Evolutionary conservation across 2,797 vertebrate species (phyloP).

Genomic region (Graptemys geographica): DNA sequence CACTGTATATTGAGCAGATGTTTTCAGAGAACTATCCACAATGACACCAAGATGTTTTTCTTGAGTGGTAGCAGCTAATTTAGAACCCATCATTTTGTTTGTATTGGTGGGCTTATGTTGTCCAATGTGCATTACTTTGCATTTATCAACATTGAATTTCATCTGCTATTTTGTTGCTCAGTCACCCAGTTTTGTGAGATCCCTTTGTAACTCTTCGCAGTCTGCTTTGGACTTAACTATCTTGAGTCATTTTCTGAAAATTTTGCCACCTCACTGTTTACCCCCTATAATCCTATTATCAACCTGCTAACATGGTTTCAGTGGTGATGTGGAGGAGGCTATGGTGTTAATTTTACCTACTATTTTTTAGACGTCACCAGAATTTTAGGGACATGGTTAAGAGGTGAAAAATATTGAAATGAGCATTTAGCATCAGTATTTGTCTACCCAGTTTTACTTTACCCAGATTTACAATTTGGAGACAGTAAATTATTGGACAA

Average conservation of each 20-base stretch:
- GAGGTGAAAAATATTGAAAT: background rate
- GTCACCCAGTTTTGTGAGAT: background rate
- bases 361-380: background rate
- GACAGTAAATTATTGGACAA: background rate
- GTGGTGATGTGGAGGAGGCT: background rate
- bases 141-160: too few species aligned
- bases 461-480: background rate
- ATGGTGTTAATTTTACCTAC: background rate
- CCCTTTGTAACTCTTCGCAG: background rate
- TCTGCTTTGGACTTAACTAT: background rate
- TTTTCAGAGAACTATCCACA: too few species aligned
- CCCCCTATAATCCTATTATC: background rate
- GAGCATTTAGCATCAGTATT: background rate
- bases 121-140: too few species aligned
- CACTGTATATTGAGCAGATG: too few species aligned
- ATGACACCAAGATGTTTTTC: too few species aligned
- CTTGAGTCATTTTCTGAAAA: background rate
- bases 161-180: too few species aligned
- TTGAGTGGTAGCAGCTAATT: too few species aligned
- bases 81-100: too few species aligned
- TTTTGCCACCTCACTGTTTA: background rate
- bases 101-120: too few species aligned
- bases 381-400: rapidly evolving
- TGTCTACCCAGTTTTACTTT: background rate
- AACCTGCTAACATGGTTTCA: rapidly evolving